phyloP scores from a whole-genome alignment of 2,113 vertebrate genomes.

The Petaurus breviceps region DNA sequence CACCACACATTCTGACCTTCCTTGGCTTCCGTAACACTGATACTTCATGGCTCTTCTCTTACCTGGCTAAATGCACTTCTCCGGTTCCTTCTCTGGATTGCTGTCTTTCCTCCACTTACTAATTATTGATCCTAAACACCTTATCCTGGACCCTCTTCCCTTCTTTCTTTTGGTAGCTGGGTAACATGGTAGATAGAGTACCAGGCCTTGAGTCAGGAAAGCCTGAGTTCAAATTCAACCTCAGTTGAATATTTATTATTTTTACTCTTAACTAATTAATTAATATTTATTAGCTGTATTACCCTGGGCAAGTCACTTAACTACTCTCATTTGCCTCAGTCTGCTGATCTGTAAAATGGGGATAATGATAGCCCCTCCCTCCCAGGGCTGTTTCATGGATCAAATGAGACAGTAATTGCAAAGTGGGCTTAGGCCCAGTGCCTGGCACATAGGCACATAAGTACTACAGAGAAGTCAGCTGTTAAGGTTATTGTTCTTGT shows the following conservation, averaged over 20 bases:
- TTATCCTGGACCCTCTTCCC: neutral
- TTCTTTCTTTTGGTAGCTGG: neutral
- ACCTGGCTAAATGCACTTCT: neutral
- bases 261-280: no score
- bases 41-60: neutral
- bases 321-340: neutral
- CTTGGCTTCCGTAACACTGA: neutral
- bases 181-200: neutral
- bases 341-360: neutral
- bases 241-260: no score
- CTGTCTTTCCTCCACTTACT: neutral
- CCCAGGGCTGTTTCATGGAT: neutral
- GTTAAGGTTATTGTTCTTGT: neutral
- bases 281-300: neutral
- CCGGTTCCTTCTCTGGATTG: neutral
- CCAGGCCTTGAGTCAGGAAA: neutral
- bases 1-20: neutral
- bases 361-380: neutral
- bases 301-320: neutral
- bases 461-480: neutral
- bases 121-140: neutral
- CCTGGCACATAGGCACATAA: no score
- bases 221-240: no score
- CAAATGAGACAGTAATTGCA: neutral
- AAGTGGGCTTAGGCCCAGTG: no score